Evolutionary conservation across 2,888 invertebrate species (phyloP).

Genomic region (Ptychoptera contaminata): DNA sequence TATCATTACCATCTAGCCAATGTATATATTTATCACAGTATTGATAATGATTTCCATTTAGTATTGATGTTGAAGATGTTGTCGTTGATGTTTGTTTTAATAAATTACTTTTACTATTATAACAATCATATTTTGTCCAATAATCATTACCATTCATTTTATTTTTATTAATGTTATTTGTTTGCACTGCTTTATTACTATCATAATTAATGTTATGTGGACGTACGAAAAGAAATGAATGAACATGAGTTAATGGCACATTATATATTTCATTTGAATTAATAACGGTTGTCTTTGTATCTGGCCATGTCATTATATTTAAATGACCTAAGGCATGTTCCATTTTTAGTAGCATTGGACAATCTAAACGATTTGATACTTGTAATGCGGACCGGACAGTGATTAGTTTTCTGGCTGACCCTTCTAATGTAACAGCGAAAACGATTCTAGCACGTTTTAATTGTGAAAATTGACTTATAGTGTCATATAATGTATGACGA

Average conservation of each 20-base stretch:
- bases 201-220: constrained; percentile 37
- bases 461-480: constrained; percentile 8
- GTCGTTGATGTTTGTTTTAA: no score
- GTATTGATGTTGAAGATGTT: no score
- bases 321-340: constrained; percentile 25
- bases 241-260: constrained; percentile 60
- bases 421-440: constrained; percentile 80
- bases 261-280: constrained; percentile 45
- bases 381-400: constrained; percentile 82
- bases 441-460: constrained; percentile 59
- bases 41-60: constrained; percentile 16
- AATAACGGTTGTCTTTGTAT: constrained; percentile 29
- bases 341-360: constrained; percentile 54
- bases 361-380: constrained; percentile 59
- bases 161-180: background rate
- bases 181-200: background rate
- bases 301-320: constrained; percentile 15
- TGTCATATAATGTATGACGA: constrained; percentile 40
- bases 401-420: constrained; percentile 85
- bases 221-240: constrained; percentile 57
- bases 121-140: constrained; percentile 39
- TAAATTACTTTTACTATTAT: no score
- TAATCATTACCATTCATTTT: constrained; percentile 36
- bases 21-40: constrained; percentile 23
- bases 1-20: constrained; percentile 21